These are phyloP conservation scores for Dinomys branickii DNA, from an alignment of 2,113 vertebrate genomes.

Conservation along the genomic window DNA sequence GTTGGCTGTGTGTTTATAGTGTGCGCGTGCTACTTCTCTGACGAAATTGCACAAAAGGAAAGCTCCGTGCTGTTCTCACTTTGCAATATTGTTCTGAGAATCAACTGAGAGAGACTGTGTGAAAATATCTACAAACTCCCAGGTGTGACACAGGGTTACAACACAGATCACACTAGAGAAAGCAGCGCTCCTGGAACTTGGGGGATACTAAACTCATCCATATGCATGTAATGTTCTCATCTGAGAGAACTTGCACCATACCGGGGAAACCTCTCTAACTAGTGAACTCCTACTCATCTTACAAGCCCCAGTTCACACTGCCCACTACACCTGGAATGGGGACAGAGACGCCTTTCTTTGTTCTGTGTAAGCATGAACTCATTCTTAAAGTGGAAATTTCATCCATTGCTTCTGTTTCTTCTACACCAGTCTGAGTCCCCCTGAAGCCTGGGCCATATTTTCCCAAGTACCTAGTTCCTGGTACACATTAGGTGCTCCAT, in stretches of 20 bases:
- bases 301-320: background rate
- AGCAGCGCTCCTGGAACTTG: background rate
- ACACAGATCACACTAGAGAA: background rate
- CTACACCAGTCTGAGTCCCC: rapidly evolving
- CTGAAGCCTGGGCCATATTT: background rate
- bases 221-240: background rate
- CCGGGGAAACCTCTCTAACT: background rate
- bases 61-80: background rate
- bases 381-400: background rate
- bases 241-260: background rate
- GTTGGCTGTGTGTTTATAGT: background rate
- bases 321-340: background rate
- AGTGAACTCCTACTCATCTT: background rate
- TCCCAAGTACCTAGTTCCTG: background rate
- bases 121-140: background rate
- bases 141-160: rapidly evolving
- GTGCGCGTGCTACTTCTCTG: background rate
- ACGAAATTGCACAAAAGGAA: background rate
- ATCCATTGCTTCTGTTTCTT: background rate
- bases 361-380: background rate
- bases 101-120: background rate
- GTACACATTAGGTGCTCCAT: background rate
- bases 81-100: background rate
- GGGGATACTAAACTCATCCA: background rate
- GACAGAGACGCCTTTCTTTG: background rate